These are phyloP conservation scores for Martes martes DNA, from an alignment of 2,113 vertebrate species.

Conservation along the genomic window DNA sequence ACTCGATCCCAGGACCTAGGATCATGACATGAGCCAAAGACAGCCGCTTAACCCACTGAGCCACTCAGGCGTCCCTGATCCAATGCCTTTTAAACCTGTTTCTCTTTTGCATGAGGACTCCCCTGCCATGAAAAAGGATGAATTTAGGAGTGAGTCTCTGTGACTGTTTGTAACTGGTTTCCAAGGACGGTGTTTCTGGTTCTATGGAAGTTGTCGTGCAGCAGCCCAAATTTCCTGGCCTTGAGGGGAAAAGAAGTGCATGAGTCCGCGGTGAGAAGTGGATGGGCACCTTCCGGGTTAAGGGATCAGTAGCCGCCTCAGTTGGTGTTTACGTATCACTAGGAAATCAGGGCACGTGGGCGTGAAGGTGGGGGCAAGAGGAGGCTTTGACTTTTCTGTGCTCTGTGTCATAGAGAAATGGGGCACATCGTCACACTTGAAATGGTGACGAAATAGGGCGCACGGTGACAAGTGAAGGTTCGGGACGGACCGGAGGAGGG, in stretches of 20 bases:
- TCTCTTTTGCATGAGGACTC: background rate
- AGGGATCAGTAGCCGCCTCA: background rate
- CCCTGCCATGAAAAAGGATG: background rate
- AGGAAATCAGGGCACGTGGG: fast-evolving
- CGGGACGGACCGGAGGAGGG: background rate
- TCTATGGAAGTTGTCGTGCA: background rate
- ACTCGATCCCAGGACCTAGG: too few relatives aligned
- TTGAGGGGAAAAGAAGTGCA: background rate
- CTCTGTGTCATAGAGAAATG: background rate
- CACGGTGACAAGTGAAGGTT: fast-evolving
- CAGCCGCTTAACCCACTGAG: too few relatives aligned
- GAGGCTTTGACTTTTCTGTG: fast-evolving
- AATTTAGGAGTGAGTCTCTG: background rate
- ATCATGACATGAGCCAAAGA: too few relatives aligned
- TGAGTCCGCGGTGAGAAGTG: background rate
- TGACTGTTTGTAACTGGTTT: background rate
- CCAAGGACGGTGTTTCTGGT: background rate
- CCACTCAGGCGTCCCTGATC: too few relatives aligned
- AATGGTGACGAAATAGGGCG: fast-evolving
- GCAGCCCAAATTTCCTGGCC: background rate
- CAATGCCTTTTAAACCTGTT: background rate
- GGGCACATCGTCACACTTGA: background rate
- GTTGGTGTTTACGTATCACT: fast-evolving
- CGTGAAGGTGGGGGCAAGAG: fast-evolving
- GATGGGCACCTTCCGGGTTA: fast-evolving